Percentiles rank a stretch among this genome's conserved stretches.
Conservation (phyloP, 2,113 vertebrate species). For the Pyrgilauda ruficollis region DNA sequence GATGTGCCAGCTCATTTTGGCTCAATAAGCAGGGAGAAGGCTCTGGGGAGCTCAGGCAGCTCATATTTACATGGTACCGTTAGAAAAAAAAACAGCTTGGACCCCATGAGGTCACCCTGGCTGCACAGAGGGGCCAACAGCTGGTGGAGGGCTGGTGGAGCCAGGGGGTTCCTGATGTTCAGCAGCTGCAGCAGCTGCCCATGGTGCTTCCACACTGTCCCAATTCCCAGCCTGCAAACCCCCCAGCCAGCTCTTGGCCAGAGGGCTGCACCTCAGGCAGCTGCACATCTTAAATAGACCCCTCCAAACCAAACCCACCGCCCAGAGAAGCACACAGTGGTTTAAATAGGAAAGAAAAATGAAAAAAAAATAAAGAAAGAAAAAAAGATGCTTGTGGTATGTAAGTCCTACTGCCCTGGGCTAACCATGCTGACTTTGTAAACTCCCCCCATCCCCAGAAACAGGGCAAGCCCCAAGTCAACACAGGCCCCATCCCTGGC, state of each 20-base stretch:
- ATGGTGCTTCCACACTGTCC: fast-evolving
- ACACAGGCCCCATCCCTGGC: neutral
- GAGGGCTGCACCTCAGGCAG: neutral
- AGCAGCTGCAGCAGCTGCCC: neutral
- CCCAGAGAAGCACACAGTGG: neutral
- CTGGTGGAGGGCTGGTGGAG: neutral
- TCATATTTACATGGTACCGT: neutral
- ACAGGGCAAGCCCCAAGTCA: fast-evolving
- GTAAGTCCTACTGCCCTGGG: neutral
- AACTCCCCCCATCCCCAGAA: neutral
- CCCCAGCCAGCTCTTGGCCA: neutral
- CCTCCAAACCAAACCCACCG: neutral
- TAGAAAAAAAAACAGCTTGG: neutral
- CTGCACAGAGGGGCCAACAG: neutral
- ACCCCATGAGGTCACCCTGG: neutral
- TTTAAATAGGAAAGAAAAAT: neutral
- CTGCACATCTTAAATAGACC: neutral
- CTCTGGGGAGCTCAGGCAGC: neutral
- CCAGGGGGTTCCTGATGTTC: neutral
- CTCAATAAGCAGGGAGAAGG: neutral
- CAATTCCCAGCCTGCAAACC: neutral
- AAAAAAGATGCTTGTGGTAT: neutral
- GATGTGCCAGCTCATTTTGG: neutral
- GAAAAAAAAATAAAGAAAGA: fast-evolving
- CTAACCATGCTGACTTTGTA: neutral